Evolutionary conservation across 2,888 invertebrate genomes (phyloP).

Genomic region (Amorpha juglandis): DNA sequence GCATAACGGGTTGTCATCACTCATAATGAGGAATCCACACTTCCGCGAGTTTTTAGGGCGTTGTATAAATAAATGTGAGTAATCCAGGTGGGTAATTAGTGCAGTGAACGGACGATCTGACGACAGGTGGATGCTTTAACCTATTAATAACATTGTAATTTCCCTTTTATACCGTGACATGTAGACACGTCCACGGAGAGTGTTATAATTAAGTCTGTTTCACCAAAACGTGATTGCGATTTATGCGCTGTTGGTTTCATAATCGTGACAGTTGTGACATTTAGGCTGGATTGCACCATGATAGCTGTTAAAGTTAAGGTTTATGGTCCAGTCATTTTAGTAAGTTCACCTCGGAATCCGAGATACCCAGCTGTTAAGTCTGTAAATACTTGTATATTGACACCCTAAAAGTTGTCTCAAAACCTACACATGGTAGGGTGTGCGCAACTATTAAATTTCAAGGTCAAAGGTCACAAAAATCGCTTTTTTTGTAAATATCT

Average conservation of each 20-base stretch:
- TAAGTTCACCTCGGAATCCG: too few relatives aligned
- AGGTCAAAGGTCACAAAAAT: too few relatives aligned
- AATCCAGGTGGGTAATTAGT: slow-evolving; percentile 62
- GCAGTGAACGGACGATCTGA: slow-evolving; percentile 49
- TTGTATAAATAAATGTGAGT: slow-evolving; percentile 18
- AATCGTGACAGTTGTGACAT: too few relatives aligned
- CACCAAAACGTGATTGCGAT: neutral
- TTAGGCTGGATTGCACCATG: too few relatives aligned
- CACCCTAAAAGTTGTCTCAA: too few relatives aligned
- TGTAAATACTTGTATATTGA: too few relatives aligned
- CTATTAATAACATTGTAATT: slow-evolving; percentile 58
- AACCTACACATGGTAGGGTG: too few relatives aligned
- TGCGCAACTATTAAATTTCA: too few relatives aligned
- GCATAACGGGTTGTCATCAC: slow-evolving; percentile 39
- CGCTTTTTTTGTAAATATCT: too few relatives aligned
- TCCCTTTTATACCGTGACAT: slow-evolving; percentile 55
- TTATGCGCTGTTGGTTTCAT: neutral
- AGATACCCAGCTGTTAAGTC: too few relatives aligned
- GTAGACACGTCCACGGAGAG: slow-evolving; percentile 6
- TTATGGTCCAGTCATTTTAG: too few relatives aligned
- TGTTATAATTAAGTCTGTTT: slow-evolving; percentile 7
- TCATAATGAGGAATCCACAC: slow-evolving; percentile 38
- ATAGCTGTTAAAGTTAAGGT: too few relatives aligned
- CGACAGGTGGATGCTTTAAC: slow-evolving; percentile 53
- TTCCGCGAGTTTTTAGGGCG: slow-evolving; percentile 27